Evolutionary conservation across 2,113 vertebrate species (phyloP), one percentile per base, ranked within the genome.

Genomic region (Callopanchax toddi): DNA sequence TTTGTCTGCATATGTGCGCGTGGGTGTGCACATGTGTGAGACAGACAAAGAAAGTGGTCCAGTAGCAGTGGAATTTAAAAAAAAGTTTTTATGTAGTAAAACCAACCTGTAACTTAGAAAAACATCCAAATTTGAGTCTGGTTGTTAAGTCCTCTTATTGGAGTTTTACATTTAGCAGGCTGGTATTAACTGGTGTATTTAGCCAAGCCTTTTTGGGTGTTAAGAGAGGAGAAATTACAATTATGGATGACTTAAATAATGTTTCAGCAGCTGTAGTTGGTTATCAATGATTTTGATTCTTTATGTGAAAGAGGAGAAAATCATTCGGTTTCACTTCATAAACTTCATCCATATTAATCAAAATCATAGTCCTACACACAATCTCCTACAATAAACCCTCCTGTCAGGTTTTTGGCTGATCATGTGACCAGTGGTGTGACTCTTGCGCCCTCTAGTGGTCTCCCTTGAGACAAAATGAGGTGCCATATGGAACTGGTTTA

Each of bases 401-500:
- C 13, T 39, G 15, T 59, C n/a, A 50, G 34, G 36, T 29, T 36
- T n/a, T 36, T 22, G 36, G 5, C 23, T 48, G 22, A 54, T 59
- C 50, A 69, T 64, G 40, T 68, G 48, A 73, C 69, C 53, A 57
- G 67, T 46, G 39, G 39, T 73, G 60, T 55, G 69, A 26, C 43
- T 82, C 18, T 92, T 68, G 88, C 91, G 68, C 50, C 82, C 79
- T 84, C 85, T 73, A 76, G 76, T 67, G 82, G 82, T 71, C 20
- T 12, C 13, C 53, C 39, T 18, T 36, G 44, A 60, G 12, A 66
- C 54, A 43, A 37, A 40, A 17, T 37, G 5, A 32, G n/a, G 15
- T 37, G 67, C 71, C 87, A 91, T 86, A 71, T 77, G 84, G 80
- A 92, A 81, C 55, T 70, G 70, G 83, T 90, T 89, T 86, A 76